A percentile compares a stretch with the other conserved stretches of the same genome.
These are phyloP conservation scores for Simalia tracyae DNA, from an alignment of 2,797 vertebrate species.

Conservation along the genomic window DNA sequence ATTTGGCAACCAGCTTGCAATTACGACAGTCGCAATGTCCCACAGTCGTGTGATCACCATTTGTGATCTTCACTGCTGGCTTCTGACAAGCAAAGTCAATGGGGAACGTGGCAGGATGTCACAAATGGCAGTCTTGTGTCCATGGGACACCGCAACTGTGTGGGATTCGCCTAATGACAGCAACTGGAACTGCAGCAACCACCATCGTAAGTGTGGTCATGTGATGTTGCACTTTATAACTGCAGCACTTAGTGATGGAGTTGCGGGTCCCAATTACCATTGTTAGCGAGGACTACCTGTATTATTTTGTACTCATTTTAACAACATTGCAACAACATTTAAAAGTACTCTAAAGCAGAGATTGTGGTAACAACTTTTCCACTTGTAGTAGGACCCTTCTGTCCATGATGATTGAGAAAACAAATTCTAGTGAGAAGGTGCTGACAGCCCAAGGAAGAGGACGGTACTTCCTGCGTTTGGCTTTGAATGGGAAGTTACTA, in stretches of 20 bases:
- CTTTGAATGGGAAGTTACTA: conserved; percentile 77
- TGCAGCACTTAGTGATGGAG: background rate
- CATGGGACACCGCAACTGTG: background rate
- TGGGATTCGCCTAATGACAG: background rate
- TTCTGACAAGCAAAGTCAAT: background rate
- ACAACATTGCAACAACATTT: background rate
- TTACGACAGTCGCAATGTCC: background rate
- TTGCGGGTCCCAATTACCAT: background rate
- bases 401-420: conserved; percentile 74
- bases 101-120: background rate
- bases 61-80: background rate
- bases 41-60: background rate
- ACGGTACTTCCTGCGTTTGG: conserved; percentile 78
- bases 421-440: conserved; percentile 70
- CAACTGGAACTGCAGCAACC: background rate
- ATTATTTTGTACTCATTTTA: background rate
- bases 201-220: background rate
- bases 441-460: conserved; percentile 80
- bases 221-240: background rate
- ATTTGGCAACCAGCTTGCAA: background rate
- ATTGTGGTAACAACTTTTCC: background rate
- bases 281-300: background rate
- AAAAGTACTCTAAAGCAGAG: background rate
- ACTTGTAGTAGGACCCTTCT: conserved; percentile 71
- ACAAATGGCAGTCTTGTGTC: background rate